phyloP scores from a whole-genome alignment of 2,797 vertebrate species.

The Gallinago solitaria region DNA sequence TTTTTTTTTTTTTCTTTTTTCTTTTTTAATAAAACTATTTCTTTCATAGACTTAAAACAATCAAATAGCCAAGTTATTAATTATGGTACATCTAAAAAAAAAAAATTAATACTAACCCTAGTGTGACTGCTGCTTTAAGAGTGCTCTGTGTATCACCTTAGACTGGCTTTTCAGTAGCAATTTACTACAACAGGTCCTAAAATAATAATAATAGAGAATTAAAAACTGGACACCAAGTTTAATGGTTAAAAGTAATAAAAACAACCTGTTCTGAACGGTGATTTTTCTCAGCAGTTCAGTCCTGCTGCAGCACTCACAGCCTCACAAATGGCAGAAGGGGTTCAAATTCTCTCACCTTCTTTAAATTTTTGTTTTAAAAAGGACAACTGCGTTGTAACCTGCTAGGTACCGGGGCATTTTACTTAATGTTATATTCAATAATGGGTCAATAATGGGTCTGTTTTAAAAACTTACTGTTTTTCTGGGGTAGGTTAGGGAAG shows the following conservation, averaged over 20 bases:
- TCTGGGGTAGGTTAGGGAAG: conserved; percentile 24
- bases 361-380: conserved; percentile 21
- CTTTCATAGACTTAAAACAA: conserved; percentile 82
- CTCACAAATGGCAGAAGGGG: conserved; percentile 51
- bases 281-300: conserved; percentile 61
- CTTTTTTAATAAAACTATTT: conserved; percentile 81
- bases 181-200: conserved; percentile 84
- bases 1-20: neutral
- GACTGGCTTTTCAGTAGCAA: conserved; percentile 82
- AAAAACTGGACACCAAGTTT: conserved; percentile 77
- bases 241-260: conserved; percentile 71
- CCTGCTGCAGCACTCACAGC: conserved; percentile 61
- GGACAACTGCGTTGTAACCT: conserved; percentile 64
- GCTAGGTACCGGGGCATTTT: conserved; percentile 56
- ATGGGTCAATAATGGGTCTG: conserved; percentile 23
- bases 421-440: conserved; percentile 43
- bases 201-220: conserved; percentile 79
- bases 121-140: conserved; percentile 82
- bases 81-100: conserved; percentile 81
- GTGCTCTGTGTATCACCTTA: conserved; percentile 77
- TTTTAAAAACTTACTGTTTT: conserved; percentile 62
- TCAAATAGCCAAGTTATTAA: conserved; percentile 80
- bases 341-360: conserved; percentile 43
- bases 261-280: conserved; percentile 64
- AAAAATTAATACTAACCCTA: conserved; percentile 81